These are phyloP conservation scores for Eurytoma californica DNA, from an alignment of 2,888 invertebrate genomes.

Conservation along the genomic window DNA sequence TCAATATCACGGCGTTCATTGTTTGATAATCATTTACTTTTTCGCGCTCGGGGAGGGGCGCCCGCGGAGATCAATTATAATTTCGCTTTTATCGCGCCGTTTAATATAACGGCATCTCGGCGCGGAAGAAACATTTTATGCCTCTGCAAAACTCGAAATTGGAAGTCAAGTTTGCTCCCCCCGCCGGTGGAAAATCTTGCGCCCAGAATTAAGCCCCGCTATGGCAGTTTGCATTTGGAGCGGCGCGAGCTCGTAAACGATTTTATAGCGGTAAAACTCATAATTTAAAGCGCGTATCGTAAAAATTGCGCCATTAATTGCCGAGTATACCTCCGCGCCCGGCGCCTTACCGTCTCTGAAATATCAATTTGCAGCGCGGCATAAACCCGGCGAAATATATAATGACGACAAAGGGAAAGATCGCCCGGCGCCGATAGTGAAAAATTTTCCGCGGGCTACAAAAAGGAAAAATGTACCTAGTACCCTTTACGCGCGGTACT, in stretches of 20 bases:
- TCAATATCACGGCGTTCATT: no score
- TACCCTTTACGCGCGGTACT: no score
- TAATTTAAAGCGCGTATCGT: constrained; percentile 37
- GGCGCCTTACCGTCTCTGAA: neutral
- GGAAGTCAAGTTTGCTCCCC: constrained; percentile 9
- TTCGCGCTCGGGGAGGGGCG: no score
- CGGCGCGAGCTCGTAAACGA: constrained; percentile 27
- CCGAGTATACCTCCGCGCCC: neutral
- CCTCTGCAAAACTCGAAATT: constrained; percentile 12
- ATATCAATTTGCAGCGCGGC: constrained; percentile 23
- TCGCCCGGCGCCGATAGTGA: neutral
- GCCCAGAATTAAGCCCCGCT: constrained; percentile 14
- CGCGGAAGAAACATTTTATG: neutral
- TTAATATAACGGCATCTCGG: neutral
- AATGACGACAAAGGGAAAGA: constrained; percentile 2
- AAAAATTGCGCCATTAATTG: constrained; percentile 37
- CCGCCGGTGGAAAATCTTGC: constrained; percentile 3
- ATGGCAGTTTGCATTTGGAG: constrained; percentile 27
- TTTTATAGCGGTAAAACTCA: constrained; percentile 34
- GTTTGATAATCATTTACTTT: no score
- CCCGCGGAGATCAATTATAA: no score
- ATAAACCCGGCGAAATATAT: neutral
- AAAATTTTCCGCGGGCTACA: no score
- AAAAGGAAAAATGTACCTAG: no score
- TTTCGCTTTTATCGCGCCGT: neutral